phyloP scores from a whole-genome alignment of 2,113 vertebrate species.

The Cettia cetti region DNA sequence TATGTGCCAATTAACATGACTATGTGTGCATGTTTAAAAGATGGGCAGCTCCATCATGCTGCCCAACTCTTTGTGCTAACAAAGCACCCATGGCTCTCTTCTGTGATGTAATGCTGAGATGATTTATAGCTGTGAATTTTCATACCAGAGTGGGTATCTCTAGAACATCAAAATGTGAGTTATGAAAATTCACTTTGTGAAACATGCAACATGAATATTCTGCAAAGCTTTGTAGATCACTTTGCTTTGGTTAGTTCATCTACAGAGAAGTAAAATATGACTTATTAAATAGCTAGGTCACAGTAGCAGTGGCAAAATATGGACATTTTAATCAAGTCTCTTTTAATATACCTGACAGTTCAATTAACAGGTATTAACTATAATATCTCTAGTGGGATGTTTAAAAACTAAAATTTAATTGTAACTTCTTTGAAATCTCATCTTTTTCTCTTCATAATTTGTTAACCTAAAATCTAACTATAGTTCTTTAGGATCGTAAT shows the following conservation, averaged over 20 bases:
- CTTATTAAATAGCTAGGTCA: background rate
- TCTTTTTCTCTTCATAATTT: background rate
- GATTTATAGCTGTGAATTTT: background rate
- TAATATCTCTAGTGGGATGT: background rate
- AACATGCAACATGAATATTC: background rate
- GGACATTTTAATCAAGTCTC: background rate
- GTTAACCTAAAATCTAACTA: background rate
- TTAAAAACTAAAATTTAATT: conserved; percentile 3
- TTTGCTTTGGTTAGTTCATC: background rate
- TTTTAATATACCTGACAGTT: conserved; percentile 9
- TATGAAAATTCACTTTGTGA: background rate
- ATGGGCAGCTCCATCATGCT: background rate
- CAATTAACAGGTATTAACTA: conserved; percentile 36
- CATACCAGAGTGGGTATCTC: background rate
- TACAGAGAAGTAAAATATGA: background rate
- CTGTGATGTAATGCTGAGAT: background rate
- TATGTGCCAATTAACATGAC: background rate
- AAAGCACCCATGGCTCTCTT: background rate
- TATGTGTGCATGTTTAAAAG: background rate
- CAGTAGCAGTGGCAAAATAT: background rate
- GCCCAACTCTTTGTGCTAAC: background rate
- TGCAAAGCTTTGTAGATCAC: background rate
- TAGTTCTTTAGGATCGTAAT: conserved; percentile 14
- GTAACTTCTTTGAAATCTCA: background rate
- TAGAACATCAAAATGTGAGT: background rate